Base-by-base conservation (phyloP, 2,888 invertebrate genomes). In the Perizoma flavofasciatum region DNA sequence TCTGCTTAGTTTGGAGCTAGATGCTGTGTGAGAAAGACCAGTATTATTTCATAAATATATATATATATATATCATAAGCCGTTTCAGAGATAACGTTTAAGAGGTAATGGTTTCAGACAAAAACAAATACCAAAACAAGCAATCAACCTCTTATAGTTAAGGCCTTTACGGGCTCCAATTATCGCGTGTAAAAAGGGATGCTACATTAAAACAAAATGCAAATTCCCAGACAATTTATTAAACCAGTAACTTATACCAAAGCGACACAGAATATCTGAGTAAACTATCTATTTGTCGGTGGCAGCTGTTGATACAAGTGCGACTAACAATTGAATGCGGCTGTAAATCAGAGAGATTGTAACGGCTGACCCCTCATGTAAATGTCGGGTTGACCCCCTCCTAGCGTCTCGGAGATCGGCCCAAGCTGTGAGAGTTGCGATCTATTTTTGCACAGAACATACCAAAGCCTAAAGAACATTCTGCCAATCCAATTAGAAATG, bases 281-380 rank as follows among this genome's bases (percentile, higher is more conserved):
- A 70, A 70, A 78, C 79, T 80, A 85, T 83, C 84, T 79, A 82
- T 85, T 85, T 77, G 79, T 73, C 73, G 73, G 79, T 81, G 85
- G 82, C 87, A 89, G 83, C 86, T 87, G 88, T 85, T 89, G 86
- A 86, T 89, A 85, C 86, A 85, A 85, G 82, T 82, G 78, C 77
- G 77, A 81, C 83, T 79, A 82, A 88, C 89, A 90, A 90, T 90
- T 89, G 89, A 90, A 89, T 89, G 84, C 82, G 82, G 85, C 73
- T 79, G 85, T 90, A 90, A 89, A 90, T 90, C 89, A 89, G 82
- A 61, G 78, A 83, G 88, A 89, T 88, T 88, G 83, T 79, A 72
- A 73, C 74, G 75, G 75, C 81, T 88, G 85, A 88, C 87, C 86
- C 78, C 82, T 82, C 86, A 88, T 87, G 87, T 85, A 87, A 85